Conservation (phyloP, 2,797 vertebrate species). For the Pyrocephalus nanus region DNA sequence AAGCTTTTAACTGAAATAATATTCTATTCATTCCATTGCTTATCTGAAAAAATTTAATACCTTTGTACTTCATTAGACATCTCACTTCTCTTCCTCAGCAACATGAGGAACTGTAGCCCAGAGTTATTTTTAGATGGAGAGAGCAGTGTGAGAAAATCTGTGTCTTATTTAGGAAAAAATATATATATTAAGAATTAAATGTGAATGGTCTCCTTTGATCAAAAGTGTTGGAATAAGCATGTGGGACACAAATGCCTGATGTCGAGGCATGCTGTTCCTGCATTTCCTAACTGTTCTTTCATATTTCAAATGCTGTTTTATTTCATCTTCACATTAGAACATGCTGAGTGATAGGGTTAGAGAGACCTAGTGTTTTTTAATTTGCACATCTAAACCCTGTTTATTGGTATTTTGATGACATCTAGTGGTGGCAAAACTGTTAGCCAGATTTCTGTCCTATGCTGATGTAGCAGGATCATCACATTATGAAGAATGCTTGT, state of each 20-base stretch:
- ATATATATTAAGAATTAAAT: not conserved
- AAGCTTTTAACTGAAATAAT: not conserved
- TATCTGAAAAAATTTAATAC: not conserved
- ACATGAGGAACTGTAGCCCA: not conserved
- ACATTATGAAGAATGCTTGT: not conserved
- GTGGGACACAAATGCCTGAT: constrained; percentile 5
- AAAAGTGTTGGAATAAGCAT: not conserved
- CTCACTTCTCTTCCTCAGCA: not conserved
- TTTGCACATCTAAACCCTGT: not conserved
- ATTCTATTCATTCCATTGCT: not conserved
- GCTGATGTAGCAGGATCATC: not conserved
- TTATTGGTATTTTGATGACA: constrained; percentile 76
- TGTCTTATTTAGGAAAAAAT: constrained; percentile 10
- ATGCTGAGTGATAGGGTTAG: constrained; percentile 62
- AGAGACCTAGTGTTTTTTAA: constrained; percentile 14
- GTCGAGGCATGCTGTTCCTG: constrained; percentile 15
- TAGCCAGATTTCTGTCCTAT: not conserved
- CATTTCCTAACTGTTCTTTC: constrained; percentile 66
- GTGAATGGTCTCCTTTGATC: constrained; percentile 2
- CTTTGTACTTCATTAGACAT: not conserved
- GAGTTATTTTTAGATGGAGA: constrained; percentile 22
- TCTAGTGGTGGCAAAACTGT: constrained; percentile 71
- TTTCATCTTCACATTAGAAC: constrained; percentile 64
- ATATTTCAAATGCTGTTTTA: constrained; percentile 56
- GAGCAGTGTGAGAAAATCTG: constrained; percentile 1